Conservation (phyloP, 2,888 invertebrate species). For the Polyommatus icarus region DNA sequence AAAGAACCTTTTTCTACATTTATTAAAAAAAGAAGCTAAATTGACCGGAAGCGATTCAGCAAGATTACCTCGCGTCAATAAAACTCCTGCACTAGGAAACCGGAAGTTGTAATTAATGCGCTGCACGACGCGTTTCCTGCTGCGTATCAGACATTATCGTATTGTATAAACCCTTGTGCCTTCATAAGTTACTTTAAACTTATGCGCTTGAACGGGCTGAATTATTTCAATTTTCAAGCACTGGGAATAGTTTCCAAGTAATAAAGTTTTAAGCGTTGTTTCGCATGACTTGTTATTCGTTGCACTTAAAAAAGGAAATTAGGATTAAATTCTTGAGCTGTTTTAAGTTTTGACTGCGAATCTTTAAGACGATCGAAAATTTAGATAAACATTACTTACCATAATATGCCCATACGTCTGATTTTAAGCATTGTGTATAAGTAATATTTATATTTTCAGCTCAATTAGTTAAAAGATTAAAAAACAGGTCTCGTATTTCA, state of each 20-base stretch:
- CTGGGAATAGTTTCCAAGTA: conserved; percentile 63
- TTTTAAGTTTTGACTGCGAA: conserved; percentile 1
- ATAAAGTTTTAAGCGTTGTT: conserved; percentile 63
- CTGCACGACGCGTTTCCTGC: conserved; percentile 59
- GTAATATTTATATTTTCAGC: too few species aligned
- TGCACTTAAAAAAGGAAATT: conserved; percentile 46
- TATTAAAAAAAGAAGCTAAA: neutral
- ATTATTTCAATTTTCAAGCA: conserved; percentile 69
- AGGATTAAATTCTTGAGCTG: conserved; percentile 40
- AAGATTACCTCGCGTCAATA: conserved; percentile 12
- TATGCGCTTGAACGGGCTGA: conserved; percentile 57
- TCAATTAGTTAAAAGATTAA: too few species aligned
- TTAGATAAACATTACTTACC: too few species aligned
- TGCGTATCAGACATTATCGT: conserved; percentile 52
- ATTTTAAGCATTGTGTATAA: too few species aligned
- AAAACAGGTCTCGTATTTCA: too few species aligned
- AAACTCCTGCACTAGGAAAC: conserved; percentile 46
- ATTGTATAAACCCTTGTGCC: conserved; percentile 49
- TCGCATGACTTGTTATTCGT: conserved; percentile 58
- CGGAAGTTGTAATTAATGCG: conserved; percentile 66
- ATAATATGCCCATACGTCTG: too few species aligned
- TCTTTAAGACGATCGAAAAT: neutral
- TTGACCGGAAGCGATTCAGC: conserved; percentile 15
- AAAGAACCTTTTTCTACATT: neutral
- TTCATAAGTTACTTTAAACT: conserved; percentile 59